phyloP scores from a whole-genome alignment of 1,140 invertebrate genomes.

The Drosophila pandora region DNA sequence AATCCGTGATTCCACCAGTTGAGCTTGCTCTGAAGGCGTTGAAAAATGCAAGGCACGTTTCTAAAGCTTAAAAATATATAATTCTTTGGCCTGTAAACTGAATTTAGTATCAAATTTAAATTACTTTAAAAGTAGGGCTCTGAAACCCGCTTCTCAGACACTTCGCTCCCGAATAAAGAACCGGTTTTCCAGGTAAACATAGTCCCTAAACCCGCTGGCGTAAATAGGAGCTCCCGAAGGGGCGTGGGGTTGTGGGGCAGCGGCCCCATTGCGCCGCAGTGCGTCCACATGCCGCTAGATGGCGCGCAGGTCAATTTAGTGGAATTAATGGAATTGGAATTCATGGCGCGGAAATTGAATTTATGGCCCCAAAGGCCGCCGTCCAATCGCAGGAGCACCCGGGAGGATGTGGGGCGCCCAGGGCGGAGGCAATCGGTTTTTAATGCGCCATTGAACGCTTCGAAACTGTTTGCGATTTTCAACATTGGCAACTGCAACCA shows the following conservation, averaged over 20 bases:
- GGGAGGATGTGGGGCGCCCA: slow-evolving; percentile 3
- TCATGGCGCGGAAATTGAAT: slow-evolving; percentile 83
- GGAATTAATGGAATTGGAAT: slow-evolving; percentile 84
- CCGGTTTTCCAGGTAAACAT: slow-evolving; percentile 53
- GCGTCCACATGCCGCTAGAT: slow-evolving; percentile 79
- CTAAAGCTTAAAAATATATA: too few species aligned
- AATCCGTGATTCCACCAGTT: slow-evolving; percentile 26
- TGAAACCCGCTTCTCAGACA: neutral
- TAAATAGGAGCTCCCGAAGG: neutral
- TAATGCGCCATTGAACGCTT: slow-evolving; percentile 82
- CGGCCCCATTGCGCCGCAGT: slow-evolving; percentile 47
- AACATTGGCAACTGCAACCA: slow-evolving; percentile 45
- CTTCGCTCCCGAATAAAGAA: slow-evolving; percentile 56
- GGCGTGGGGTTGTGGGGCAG: neutral
- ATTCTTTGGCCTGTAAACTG: too few species aligned
- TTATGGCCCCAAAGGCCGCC: slow-evolving; percentile 51
- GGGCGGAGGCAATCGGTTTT: slow-evolving; percentile 69
- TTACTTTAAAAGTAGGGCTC: slow-evolving; percentile 9
- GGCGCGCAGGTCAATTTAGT: slow-evolving; percentile 82
- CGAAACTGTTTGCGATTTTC: slow-evolving; percentile 72
- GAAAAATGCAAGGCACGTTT: neutral
- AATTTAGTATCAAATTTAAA: neutral
- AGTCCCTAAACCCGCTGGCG: slow-evolving; percentile 36
- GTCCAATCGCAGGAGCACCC: slow-evolving; percentile 15
- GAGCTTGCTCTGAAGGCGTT: neutral